Evolutionary conservation across 1,140 invertebrate species (phyloP), one percentile per base, ranked within the genome.

Genomic region (Apocrypta bakeri): DNA sequence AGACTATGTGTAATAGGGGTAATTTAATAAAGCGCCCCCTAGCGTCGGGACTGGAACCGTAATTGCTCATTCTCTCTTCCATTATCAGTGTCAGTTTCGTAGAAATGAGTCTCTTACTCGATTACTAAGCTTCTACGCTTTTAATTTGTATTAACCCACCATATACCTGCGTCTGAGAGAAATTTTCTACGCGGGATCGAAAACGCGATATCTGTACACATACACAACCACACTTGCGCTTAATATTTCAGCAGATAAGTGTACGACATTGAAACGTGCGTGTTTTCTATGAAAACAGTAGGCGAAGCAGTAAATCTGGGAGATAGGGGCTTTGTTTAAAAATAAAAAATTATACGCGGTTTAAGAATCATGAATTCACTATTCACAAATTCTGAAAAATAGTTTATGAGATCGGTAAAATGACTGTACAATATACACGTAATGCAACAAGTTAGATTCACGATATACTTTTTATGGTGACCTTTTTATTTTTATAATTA

Each of bases 21-120:
- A 75, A 75, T 75, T 75, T 75, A 75, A 75, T 75, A 31, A 29
- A 61, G 73, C 48, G 11, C 73, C 25, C 11, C 27, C n/a, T 14
- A 61, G 24, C 73, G 21, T 48, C 29, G 73, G 29, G 73, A 61
- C 73, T 61, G 42, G 17, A 21, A 25, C 73, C 48, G 42, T 75
- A 75, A 75, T 75, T 75, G 40, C 56, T 61, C 73, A 75, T 75
- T 75, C 73, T 75, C 73, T 61, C 48, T 75, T 75, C 48, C 73
- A 75, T 75, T 75, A 75, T 75, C 73, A 75, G 73, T 75, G 73
- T 56, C 73, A 75, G 73, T 75, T 29, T 61, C 21, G 33, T 31
- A n/a, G 69, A 37, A 71, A 71, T 37, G 69, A 71, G 69, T 31
- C 69, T 66, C 27, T 71, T 71, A 71, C 69, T 71, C 69, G 29